A percentile compares a stretch with the other conserved stretches of the same genome.
Conservation (phyloP, 2,888 invertebrate species). For the Cyclophora albipunctata region DNA sequence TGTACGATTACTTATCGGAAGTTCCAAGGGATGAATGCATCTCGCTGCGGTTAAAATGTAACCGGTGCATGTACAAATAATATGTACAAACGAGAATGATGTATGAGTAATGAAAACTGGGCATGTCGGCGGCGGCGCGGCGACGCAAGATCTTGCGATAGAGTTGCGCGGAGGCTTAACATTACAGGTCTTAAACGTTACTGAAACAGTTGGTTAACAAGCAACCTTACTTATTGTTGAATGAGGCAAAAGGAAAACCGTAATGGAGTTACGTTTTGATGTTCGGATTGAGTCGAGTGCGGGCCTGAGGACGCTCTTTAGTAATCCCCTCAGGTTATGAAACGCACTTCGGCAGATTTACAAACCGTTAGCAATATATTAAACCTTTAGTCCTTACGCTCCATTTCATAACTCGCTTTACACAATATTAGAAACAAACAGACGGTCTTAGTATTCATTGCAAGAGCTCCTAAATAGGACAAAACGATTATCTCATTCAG, state of each 20-base stretch:
- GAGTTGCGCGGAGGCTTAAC: slow-evolving; percentile 47
- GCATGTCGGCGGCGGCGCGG: slow-evolving; percentile 32
- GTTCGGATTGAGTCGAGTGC: too few species aligned
- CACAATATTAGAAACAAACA: slow-evolving; percentile 50
- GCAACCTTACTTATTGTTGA: slow-evolving; percentile 36
- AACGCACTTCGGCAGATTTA: slow-evolving; percentile 39
- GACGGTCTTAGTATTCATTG: slow-evolving; percentile 39
- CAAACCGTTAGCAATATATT: slow-evolving; percentile 48
- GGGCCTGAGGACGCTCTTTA: slow-evolving; percentile 16
- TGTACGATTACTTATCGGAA: slow-evolving; percentile 40
- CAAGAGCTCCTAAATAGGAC: slow-evolving; percentile 15
- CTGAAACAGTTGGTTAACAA: slow-evolving; percentile 56
- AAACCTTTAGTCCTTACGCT: slow-evolving; percentile 52
- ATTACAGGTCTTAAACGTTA: slow-evolving; percentile 38
- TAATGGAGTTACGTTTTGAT: slow-evolving; percentile 37
- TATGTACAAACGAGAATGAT: slow-evolving; percentile 37
- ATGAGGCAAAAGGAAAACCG: slow-evolving; percentile 50
- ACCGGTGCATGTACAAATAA: slow-evolving; percentile 20
- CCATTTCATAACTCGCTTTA: slow-evolving; percentile 63
- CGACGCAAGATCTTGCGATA: slow-evolving; percentile 71
- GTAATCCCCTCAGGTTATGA: slow-evolving; percentile 54
- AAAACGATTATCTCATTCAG: background rate
- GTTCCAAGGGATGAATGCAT: slow-evolving; percentile 47
- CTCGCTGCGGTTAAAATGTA: slow-evolving; percentile 5
- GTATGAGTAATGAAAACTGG: slow-evolving; percentile 48